Base-by-base conservation (phyloP, 2,888 invertebrate genomes). In the Meloe dianella region DNA sequence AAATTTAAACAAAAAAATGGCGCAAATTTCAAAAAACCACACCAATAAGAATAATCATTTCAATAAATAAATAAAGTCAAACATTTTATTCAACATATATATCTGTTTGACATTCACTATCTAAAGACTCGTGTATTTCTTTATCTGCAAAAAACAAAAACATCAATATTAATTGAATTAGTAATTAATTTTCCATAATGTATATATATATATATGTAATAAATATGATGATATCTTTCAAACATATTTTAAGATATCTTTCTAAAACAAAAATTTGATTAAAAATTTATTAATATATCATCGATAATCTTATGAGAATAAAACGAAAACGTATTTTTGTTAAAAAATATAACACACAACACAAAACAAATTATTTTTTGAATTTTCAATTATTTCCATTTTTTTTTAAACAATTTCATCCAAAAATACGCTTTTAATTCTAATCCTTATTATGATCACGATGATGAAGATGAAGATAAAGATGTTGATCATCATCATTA, bases 221-320 rank as follows among this genome's bases (percentile, higher is more conserved):
- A 69, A 66, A 61, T 2, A n/a, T n/a, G 14, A 68, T 68, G 79
- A 78, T 78, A 79, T 79, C 78, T 75, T 77, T 74, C 68, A 75
- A 79, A 79, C 79, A 79, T 79, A 79, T 79, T 78, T 79, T 47
- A 47, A 70, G 79, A 79, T 79, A 79, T 79, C 79, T 75, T 17
- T 47, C 20, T 70, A 56, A 74, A n/a, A n/a, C n/a, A n/a, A n/a
- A n/a, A n/a, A n/a, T n/a, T n/a, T n/a, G n/a, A n/a, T n/a, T n/a
- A n/a, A n/a, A n/a, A n/a, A n/a, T n/a, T n/a, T n/a, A n/a, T n/a
- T n/a, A n/a, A n/a, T n/a, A n/a, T n/a, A n/a, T n/a, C n/a, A n/a
- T n/a, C n/a, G n/a, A n/a, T n/a, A n/a, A n/a, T n/a, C n/a, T n/a
- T n/a, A n/a, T n/a, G n/a, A n/a, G n/a, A n/a, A n/a, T n/a, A n/a